Base-by-base conservation (phyloP, 37 sponge, comb jelly and placozoan genomes). In the Spongia lamella region DNA sequence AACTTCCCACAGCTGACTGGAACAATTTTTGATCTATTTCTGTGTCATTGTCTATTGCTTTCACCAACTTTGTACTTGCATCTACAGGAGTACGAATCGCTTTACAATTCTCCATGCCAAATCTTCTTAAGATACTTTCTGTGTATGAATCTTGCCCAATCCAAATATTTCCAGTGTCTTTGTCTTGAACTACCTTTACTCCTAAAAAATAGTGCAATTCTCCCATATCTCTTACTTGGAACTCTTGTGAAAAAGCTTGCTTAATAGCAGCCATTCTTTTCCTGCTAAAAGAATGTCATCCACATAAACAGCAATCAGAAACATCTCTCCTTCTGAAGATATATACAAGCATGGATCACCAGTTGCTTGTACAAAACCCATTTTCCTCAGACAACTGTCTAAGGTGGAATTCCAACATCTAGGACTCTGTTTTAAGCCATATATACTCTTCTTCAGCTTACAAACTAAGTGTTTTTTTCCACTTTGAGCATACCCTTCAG, bases 341-440 rank as follows among this genome's bases (percentile, higher is more conserved):
- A n/a, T 76, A 53, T 66, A 78, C 9, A 78, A 38, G 52, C 83
- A 87, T 32, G 88, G 88, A 60, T 88, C 89, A 73, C 67, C 75
- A 26, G 61, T 21, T 15, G 81, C 34, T 53, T 79, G 88, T 3
- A 30, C 30, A 30, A 87, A 81, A 38, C 78, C 78, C 71, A 77
- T 70, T 47, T 53, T 37, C 50, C 82, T 69, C 16, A 87, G 50
- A 14, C 77, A 73, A 55, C 25, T 63, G 76, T 87, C 70, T 27
- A 86, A 70, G 55, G 60, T 67, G 0, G 43, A 14, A 63, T 81
- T 87, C 82, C 88, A 87, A 53, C 88, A 87, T 29, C 78, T 35
- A 30, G 83, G 59, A 52, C 53, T 59, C 51, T 86, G 87, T 59
- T 88, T 88, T 26, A 88, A 51, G 7, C 89, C 89, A 57, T 88